Evolutionary conservation across 2,888 invertebrate species (phyloP).

Genomic region (Antheraea assamensis): DNA sequence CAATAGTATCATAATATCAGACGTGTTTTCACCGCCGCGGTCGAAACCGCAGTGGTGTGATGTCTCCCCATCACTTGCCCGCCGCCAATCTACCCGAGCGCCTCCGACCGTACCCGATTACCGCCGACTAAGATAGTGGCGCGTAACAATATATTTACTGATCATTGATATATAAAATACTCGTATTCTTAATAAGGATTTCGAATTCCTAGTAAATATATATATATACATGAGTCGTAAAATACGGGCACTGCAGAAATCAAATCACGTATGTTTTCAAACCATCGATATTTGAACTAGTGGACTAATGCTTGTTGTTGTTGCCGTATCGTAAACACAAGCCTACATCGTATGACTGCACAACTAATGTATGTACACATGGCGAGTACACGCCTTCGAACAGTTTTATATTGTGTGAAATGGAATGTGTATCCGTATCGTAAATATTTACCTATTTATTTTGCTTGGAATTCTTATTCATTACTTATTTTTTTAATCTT

Average conservation of each 20-base stretch:
- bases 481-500: not conserved
- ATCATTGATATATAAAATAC: too few species aligned
- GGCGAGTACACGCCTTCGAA: not conserved
- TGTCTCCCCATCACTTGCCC: too few species aligned
- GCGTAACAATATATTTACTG: too few species aligned
- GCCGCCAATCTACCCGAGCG: too few species aligned
- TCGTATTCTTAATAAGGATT: too few species aligned
- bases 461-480: too few species aligned
- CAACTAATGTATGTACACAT: slow-evolving; percentile 2
- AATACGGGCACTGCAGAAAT: not conserved
- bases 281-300: slow-evolving; percentile 13
- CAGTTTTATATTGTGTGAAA: not conserved
- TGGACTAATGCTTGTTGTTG: slow-evolving; percentile 14
- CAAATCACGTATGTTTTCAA: not conserved
- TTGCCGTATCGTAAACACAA: slow-evolving; percentile 1
- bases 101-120: too few species aligned
- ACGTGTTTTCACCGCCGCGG: too few species aligned
- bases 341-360: slow-evolving; percentile 7
- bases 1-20: too few species aligned
- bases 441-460: not conserved
- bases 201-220: too few species aligned
- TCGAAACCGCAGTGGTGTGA: too few species aligned
- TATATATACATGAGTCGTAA: not conserved
- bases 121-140: too few species aligned
- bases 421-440: not conserved